A percentile compares a stretch with the other conserved stretches of the same genome.
Evolutionary conservation across 2,797 vertebrate species (phyloP).

Genomic region (Notamacropus eugenii): DNA sequence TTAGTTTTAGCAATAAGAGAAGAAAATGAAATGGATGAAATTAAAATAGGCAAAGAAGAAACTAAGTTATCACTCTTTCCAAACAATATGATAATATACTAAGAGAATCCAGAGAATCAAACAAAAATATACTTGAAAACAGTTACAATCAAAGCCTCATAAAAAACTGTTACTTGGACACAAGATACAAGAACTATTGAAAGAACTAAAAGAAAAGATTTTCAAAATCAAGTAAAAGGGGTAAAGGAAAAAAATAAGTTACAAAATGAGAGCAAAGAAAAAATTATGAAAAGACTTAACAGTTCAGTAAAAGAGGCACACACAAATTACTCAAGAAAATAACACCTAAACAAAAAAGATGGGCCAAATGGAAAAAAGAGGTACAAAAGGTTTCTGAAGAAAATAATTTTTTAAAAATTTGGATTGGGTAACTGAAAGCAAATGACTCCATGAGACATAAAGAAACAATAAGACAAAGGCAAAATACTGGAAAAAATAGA

Average conservation of each 20-base stretch:
- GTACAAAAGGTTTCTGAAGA: background rate
- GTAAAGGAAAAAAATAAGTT: background rate
- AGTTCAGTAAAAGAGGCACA: background rate
- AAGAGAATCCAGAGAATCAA: too few relatives aligned
- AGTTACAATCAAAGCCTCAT: background rate
- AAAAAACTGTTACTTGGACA: background rate
- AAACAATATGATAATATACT: too few relatives aligned
- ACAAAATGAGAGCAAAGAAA: background rate
- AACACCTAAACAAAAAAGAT: background rate
- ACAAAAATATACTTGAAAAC: too few relatives aligned
- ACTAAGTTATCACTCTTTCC: too few relatives aligned
- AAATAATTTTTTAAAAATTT: background rate
- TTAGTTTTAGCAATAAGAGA: too few relatives aligned
- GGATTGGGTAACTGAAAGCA: background rate
- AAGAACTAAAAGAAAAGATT: background rate
- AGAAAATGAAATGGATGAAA: too few relatives aligned
- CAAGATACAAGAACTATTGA: background rate
- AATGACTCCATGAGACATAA: background rate
- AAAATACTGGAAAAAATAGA: background rate
- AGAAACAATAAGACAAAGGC: background rate
- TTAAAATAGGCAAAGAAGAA: too few relatives aligned
- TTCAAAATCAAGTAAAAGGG: background rate
- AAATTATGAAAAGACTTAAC: background rate
- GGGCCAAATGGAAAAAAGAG: background rate
- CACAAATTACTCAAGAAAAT: background rate